Percentiles rank a stretch among this genome's conserved stretches.
These are phyloP conservation scores for Pampusana beccarii DNA, from an alignment of 2,113 vertebrate genomes.

Conservation along the genomic window DNA sequence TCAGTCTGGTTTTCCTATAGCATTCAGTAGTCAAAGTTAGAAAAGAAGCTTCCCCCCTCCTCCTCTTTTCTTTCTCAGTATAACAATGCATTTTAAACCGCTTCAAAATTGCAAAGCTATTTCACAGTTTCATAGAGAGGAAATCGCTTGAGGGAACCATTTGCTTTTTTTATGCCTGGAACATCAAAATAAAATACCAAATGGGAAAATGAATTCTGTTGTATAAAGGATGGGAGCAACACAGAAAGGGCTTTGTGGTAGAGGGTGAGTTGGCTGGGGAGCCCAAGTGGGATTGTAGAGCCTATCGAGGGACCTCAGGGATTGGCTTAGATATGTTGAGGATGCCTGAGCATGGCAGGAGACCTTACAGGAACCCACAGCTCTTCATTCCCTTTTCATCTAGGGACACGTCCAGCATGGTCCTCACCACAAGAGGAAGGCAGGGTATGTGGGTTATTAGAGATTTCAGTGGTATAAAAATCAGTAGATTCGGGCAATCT, in stretches of 20 bases:
- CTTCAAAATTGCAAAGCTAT: constrained; percentile 77
- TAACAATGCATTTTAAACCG: constrained; percentile 78
- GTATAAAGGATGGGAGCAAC: neutral
- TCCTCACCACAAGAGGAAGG: neutral
- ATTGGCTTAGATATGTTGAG: neutral
- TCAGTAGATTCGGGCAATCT: neutral
- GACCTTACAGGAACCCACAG: neutral
- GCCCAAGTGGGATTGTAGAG: neutral
- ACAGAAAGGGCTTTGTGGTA: neutral
- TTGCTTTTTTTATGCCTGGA: constrained; percentile 74
- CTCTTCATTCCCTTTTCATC: neutral
- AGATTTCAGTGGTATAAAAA: neutral
- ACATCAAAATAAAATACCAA: constrained; percentile 78
- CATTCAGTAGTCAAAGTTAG: constrained; percentile 47
- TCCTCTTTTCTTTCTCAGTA: constrained; percentile 51
- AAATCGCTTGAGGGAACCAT: constrained; percentile 78
- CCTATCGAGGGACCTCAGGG: neutral
- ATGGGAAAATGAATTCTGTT: constrained; percentile 68
- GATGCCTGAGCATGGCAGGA: neutral
- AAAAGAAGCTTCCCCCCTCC: constrained; percentile 4
- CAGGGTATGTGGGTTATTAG: neutral
- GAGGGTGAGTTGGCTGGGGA: neutral
- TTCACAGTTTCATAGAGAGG: constrained; percentile 72
- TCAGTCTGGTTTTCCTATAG: constrained; percentile 39
- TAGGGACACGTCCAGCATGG: neutral